Conservation (phyloP, 2,797 vertebrate species). For the Ptychobarbus kaznakovi region DNA sequence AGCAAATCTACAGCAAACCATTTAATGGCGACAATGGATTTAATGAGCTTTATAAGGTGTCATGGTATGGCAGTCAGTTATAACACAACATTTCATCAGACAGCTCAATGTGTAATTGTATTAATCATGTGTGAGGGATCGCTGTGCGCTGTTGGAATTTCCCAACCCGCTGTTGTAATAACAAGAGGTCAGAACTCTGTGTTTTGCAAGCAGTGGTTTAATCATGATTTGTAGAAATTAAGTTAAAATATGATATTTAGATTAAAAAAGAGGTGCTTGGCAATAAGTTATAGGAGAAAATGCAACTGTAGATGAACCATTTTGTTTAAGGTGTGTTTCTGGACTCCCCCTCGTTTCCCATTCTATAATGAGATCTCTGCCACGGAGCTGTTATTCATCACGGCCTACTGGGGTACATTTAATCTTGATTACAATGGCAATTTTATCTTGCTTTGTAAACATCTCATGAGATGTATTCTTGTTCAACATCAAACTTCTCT, state of each 20-base stretch:
- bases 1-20: conserved; percentile 37
- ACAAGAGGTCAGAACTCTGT: conserved; percentile 19
- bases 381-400: conserved; percentile 50
- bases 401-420: conserved; percentile 31
- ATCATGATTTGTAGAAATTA: conserved; percentile 33
- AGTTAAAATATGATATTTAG: conserved; percentile 38
- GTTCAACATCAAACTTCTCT: conserved; percentile 30
- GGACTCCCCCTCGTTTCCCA: conserved; percentile 31
- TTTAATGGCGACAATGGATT: not conserved
- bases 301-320: conserved; percentile 9
- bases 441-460: conserved; percentile 55
- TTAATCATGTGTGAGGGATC: conserved; percentile 34
- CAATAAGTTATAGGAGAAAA: not conserved
- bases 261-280: conserved; percentile 25
- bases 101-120: conserved; percentile 22
- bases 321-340: conserved; percentile 31
- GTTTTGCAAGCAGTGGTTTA: conserved; percentile 7
- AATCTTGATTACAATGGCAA: conserved; percentile 52
- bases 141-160: conserved; percentile 1
- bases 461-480: conserved; percentile 39
- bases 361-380: conserved; percentile 39
- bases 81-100: conserved; percentile 46
- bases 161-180: conserved; percentile 8
- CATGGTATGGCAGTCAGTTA: not conserved
- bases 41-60: conserved; percentile 28